These are phyloP conservation scores for Herminia tarsipennalis DNA, from an alignment of 2,888 invertebrate species.

Conservation along the genomic window DNA sequence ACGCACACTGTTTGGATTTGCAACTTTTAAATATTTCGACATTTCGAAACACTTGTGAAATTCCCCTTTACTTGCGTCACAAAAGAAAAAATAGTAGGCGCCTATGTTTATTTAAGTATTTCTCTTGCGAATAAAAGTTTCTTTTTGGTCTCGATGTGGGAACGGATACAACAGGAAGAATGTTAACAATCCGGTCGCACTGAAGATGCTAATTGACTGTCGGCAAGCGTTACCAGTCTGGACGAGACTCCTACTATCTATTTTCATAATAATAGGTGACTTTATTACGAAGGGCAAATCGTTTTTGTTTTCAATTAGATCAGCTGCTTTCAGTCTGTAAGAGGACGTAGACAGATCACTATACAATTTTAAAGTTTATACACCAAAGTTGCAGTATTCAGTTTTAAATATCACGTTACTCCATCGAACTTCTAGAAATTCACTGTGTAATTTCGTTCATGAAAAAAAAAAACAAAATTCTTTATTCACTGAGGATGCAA, in stretches of 20 bases:
- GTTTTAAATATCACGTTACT: too few species aligned
- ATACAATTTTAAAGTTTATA: too few species aligned
- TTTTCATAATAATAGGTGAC: slow-evolving; percentile 37
- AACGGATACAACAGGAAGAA: slow-evolving; percentile 68
- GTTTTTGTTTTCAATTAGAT: neutral
- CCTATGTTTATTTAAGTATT: slow-evolving; percentile 51
- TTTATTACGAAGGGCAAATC: slow-evolving; percentile 12
- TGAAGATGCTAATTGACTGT: slow-evolving; percentile 71
- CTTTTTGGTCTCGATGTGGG: slow-evolving; percentile 55
- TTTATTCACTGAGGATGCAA: too few species aligned
- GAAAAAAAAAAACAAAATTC: too few species aligned
- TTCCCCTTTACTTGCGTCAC: slow-evolving; percentile 45
- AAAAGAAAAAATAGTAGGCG: slow-evolving; percentile 40
- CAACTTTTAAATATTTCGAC: slow-evolving; percentile 44
- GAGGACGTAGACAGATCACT: too few species aligned
- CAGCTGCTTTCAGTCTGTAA: too few species aligned
- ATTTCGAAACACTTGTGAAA: slow-evolving; percentile 49
- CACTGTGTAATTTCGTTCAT: too few species aligned
- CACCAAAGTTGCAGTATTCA: too few species aligned
- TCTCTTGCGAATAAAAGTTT: slow-evolving; percentile 50
- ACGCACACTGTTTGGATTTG: slow-evolving; percentile 55
- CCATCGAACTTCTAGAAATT: too few species aligned
- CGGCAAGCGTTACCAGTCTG: slow-evolving; percentile 60
- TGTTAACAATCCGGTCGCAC: slow-evolving; percentile 68
- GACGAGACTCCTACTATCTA: slow-evolving; percentile 52